These are phyloP conservation scores for Epinephelus fuscoguttatus DNA, from an alignment of 2,113 vertebrate species.

Conservation along the genomic window DNA sequence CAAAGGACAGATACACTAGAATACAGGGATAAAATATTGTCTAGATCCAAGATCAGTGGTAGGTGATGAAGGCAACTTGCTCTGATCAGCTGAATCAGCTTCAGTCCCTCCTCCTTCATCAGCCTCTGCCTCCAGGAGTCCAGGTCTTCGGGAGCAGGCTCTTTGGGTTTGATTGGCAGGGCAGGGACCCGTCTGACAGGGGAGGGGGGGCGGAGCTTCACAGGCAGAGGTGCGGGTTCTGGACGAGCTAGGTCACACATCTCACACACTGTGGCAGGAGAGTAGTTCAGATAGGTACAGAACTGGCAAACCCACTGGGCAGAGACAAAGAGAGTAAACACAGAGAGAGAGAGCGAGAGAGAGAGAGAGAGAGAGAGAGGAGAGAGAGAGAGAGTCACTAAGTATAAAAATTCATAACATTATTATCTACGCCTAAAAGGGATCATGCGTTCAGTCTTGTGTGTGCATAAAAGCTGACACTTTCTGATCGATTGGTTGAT, in stretches of 20 bases:
- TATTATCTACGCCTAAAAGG: too few relatives aligned
- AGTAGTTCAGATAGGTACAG: constrained; percentile 91
- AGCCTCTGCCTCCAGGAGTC: constrained; percentile 85
- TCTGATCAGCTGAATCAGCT: constrained; percentile 87
- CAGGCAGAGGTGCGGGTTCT: constrained; percentile 68
- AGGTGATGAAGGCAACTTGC: constrained; percentile 67
- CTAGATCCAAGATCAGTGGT: not conserved
- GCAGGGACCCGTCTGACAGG: constrained; percentile 71
- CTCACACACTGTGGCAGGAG: constrained; percentile 85
- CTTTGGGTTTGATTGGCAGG: constrained; percentile 72
- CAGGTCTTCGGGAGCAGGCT: constrained; percentile 67
- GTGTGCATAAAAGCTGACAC: too few relatives aligned
- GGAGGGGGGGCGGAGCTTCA: constrained; percentile 74
- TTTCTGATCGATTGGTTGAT: too few relatives aligned
- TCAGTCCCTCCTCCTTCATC: constrained; percentile 89
- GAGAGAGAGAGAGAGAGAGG: too few relatives aligned
- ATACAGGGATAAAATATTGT: not conserved
- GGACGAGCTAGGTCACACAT: constrained; percentile 88
- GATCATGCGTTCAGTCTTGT: too few relatives aligned
- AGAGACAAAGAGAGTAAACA: not conserved
- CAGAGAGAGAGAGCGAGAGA: not conserved
- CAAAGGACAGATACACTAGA: not conserved
- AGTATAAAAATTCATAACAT: not conserved
- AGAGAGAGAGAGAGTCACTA: too few relatives aligned
- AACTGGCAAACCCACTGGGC: constrained; percentile 86